Conservation (phyloP, 2,888 invertebrate genomes). For the Dermolepida albohirtum region DNA sequence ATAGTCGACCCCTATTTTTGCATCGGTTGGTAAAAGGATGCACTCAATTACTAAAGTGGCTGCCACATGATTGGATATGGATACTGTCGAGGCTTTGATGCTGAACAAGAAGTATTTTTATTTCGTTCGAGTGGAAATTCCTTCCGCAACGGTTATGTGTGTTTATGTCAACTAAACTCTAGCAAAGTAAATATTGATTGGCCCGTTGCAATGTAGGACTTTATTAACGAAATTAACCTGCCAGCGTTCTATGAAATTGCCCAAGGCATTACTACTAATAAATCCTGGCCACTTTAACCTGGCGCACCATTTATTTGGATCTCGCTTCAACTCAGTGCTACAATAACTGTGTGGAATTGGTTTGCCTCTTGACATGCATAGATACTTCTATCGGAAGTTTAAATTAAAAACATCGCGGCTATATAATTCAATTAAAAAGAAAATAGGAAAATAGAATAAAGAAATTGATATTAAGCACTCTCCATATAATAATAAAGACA, state of each 20-base stretch:
- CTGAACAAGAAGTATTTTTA: constrained; percentile 62
- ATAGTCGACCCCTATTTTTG: constrained; percentile 56
- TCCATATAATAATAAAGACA: too few species aligned
- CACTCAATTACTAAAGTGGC: constrained; percentile 61
- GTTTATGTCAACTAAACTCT: constrained; percentile 63
- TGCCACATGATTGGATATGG: constrained; percentile 59
- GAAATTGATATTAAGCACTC: too few species aligned
- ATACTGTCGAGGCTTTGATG: constrained; percentile 58
- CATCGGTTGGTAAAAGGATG: constrained; percentile 54
- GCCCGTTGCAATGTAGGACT: constrained; percentile 58
- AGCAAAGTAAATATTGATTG: constrained; percentile 64
- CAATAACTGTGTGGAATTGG: too few species aligned
- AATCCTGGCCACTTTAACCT: too few species aligned
- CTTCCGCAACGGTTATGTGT: constrained; percentile 55
- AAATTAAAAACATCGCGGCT: too few species aligned
- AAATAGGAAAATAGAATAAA: too few species aligned
- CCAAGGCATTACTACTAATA: constrained; percentile 24
- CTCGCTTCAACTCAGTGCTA: too few species aligned
- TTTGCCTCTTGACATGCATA: too few species aligned
- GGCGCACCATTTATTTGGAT: too few species aligned
- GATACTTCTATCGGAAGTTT: too few species aligned
- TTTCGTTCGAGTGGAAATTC: constrained; percentile 60
- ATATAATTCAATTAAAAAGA: too few species aligned
- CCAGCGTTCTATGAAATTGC: constrained; percentile 43
- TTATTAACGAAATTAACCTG: constrained; percentile 64